Evolutionary conservation across 2,797 vertebrate species (phyloP).

Genomic region (Enteromius afrohamiltoni): DNA sequence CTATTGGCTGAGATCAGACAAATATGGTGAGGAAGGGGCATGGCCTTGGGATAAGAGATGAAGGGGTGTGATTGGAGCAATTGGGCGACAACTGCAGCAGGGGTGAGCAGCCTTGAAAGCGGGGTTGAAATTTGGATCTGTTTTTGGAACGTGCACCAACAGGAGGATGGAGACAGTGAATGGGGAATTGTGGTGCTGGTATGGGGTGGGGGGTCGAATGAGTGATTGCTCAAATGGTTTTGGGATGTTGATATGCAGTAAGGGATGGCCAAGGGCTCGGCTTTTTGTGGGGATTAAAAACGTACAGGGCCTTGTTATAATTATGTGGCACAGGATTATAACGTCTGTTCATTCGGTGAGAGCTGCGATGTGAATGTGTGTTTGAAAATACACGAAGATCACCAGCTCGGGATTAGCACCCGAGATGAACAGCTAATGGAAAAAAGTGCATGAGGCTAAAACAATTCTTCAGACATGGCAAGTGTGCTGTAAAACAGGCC

Average conservation of each 20-base stretch:
- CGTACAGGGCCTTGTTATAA: neutral
- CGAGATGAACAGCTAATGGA: slow-evolving; percentile 58
- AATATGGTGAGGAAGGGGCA: slow-evolving; percentile 71
- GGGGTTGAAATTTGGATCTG: slow-evolving; percentile 78
- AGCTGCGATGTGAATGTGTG: slow-evolving; percentile 9
- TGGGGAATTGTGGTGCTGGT: slow-evolving; percentile 45
- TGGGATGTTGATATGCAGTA: slow-evolving; percentile 49
- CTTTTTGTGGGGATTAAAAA: slow-evolving; percentile 17
- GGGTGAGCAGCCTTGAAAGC: slow-evolving; percentile 65
- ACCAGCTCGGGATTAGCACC: slow-evolving; percentile 52
- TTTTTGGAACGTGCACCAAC: slow-evolving; percentile 68
- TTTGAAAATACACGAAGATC: slow-evolving; percentile 50
- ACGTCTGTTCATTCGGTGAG: slow-evolving; percentile 10
- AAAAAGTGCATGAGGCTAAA: slow-evolving; percentile 86
- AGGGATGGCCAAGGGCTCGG: slow-evolving; percentile 38
- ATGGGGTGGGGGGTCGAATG: slow-evolving; percentile 56
- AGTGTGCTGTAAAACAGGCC: slow-evolving; percentile 7
- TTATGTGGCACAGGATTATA: slow-evolving; percentile 4
- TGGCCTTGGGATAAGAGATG: slow-evolving; percentile 64
- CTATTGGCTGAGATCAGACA: slow-evolving; percentile 73
- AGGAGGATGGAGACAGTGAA: slow-evolving; percentile 63
- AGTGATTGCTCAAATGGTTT: slow-evolving; percentile 64
- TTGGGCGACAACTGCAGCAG: slow-evolving; percentile 72
- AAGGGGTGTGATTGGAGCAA: slow-evolving; percentile 59
- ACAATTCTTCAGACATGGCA: slow-evolving; percentile 87